These are phyloP conservation scores for Bombus haemorrhoidalis DNA, from an alignment of 1,140 invertebrate genomes.

Conservation along the genomic window DNA sequence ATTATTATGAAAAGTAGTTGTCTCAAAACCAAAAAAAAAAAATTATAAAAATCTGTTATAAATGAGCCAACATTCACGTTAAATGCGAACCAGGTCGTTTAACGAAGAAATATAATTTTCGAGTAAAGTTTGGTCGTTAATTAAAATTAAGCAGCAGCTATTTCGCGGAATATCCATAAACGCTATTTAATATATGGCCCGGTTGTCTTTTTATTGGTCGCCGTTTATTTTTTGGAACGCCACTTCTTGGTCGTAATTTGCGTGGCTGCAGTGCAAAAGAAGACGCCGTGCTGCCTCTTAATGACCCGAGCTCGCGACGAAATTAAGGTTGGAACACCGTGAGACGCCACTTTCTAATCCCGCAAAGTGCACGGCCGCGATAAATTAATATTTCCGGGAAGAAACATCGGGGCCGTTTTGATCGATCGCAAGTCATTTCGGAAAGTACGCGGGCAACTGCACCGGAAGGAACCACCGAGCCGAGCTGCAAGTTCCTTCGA, in stretches of 20 bases:
- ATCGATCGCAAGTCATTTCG: constrained; percentile 30
- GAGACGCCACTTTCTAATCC: constrained; percentile 27
- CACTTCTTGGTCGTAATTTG: background rate
- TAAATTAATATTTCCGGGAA: constrained; percentile 33
- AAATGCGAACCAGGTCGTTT: background rate
- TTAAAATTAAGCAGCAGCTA: constrained; percentile 32
- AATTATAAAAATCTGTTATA: background rate
- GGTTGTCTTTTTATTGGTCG: background rate
- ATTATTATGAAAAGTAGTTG: too few relatives aligned
- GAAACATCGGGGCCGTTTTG: constrained; percentile 31
- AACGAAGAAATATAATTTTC: constrained; percentile 25
- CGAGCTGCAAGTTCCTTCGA: background rate
- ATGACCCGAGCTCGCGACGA: constrained; percentile 1
- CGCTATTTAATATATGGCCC: constrained; percentile 15
- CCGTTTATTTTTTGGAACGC: background rate
- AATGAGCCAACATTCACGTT: background rate
- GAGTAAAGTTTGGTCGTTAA: constrained; percentile 23
- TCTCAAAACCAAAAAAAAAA: too few relatives aligned
- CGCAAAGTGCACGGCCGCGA: constrained; percentile 30
- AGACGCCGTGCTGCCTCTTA: constrained; percentile 9
- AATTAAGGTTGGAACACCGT: constrained; percentile 14
- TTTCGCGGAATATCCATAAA: constrained; percentile 17
- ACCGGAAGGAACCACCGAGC: background rate
- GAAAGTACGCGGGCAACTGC: background rate
- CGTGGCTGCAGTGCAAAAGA: background rate